Base-by-base conservation (phyloP, 2,888 invertebrate genomes). In the Camptogramma bilineatum region DNA sequence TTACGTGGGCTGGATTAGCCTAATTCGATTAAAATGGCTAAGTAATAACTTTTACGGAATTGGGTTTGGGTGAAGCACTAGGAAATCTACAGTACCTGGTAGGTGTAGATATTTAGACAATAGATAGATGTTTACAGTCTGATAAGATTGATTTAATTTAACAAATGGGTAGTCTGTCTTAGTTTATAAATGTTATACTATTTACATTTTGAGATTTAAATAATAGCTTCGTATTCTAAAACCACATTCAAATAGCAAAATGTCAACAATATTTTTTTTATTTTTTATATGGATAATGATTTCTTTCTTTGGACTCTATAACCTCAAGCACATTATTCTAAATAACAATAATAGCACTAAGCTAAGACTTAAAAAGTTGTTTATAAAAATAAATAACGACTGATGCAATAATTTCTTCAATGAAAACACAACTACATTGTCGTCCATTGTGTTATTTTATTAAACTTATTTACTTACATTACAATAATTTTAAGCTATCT, bases 1-100 rank as follows among this genome's bases (percentile, higher is more conserved):
- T 82, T 76, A 79, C 71, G 70, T 72, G 73, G 75, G 71, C 55
- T 59, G 61, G 67, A 67, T 69, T 64, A 61, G 54, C 59, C 46
- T 71, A 71, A 68, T 68, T 65, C 62, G 58, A 70, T 70, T 72
- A 68, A 61, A 62, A 53, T 34, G 19, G 42, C 46, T 50, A 52
- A 52, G 47, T 47, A 52, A 57, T 57, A 62, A 50, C 59, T 61
- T 59, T 64, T 31, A 56, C 34, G 61, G 61, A 52, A 58, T 58
- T 57, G 51, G 51, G 47, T 59, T 54, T 39, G 42, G 48, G 53
- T 53, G 63, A 62, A 61, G 61, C 61, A 44, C 52, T 65, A 61
- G 52, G 21, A 65, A 51, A 31, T 18, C 21, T 48, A 24, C n/a
- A 9, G 17, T 47, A 16, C 19, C 4, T 9, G 34, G 21, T 10